Evolutionary conservation across 1,140 invertebrate species (phyloP).

Genomic region (Aethina tumida): DNA sequence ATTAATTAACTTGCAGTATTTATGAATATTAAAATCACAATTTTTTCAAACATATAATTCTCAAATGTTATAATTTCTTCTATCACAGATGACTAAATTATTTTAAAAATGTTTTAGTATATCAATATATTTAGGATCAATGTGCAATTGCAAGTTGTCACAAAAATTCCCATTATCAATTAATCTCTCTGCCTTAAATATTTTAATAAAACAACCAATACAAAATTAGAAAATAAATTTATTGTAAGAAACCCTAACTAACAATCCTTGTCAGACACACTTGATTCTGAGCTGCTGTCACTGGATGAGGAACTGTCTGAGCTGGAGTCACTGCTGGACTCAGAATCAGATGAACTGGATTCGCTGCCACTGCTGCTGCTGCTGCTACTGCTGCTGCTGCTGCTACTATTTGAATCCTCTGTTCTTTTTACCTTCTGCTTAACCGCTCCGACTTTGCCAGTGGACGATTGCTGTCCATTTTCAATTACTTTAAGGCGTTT

Average conservation of each 20-base stretch:
- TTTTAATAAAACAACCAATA: no score
- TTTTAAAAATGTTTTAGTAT: no score
- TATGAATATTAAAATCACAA: no score
- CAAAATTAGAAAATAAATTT: no score
- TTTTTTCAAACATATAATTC: no score
- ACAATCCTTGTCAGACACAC: neutral
- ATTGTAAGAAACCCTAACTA: neutral
- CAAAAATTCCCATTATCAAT: no score
- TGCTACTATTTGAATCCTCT: slow-evolving; percentile 8
- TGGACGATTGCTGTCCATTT: slow-evolving; percentile 28
- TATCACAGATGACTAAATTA: no score
- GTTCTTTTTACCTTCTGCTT: slow-evolving; percentile 13
- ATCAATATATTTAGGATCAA: no score
- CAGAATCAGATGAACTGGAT: slow-evolving; percentile 9
- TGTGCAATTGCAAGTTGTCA: no score
- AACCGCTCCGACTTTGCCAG: slow-evolving; percentile 4
- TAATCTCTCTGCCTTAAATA: no score
- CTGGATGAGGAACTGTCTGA: slow-evolving; percentile 6
- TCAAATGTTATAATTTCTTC: no score
- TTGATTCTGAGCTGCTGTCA: neutral
- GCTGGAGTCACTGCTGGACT: slow-evolving; percentile 11
- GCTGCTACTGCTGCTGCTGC: slow-evolving; percentile 12
- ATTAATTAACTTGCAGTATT: no score
- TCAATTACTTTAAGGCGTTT: slow-evolving; percentile 54
- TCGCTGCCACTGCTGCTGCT: slow-evolving; percentile 7